These are phyloP conservation scores for Heliconius aoede DNA, from an alignment of 2,888 invertebrate genomes.

Conservation along the genomic window DNA sequence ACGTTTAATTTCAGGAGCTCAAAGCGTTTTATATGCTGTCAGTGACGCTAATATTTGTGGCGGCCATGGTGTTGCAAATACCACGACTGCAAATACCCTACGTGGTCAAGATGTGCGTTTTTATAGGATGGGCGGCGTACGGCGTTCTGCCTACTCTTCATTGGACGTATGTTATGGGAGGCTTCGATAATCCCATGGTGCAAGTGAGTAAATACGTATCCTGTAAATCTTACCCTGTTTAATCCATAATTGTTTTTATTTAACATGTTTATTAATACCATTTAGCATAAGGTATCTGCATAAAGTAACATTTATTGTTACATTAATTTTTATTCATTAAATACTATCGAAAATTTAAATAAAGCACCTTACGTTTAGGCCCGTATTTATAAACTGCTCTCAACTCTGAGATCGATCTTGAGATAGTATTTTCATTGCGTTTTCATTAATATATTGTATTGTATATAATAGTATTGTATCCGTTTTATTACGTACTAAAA, in stretches of 20 bases:
- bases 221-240: no score
- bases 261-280: no score
- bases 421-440: no score
- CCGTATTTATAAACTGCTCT: no score
- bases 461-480: background rate
- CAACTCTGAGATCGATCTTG: no score
- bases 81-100: slow-evolving; percentile 88
- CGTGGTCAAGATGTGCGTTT: slow-evolving; percentile 89
- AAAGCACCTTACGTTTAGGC: no score
- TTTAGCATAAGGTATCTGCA: no score
- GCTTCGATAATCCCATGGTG: slow-evolving; percentile 93
- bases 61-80: slow-evolving; percentile 92
- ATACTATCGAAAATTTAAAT: no score
- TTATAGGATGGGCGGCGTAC: slow-evolving; percentile 94
- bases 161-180: slow-evolving; percentile 95
- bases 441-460: no score
- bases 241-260: no score
- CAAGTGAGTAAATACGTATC: slow-evolving; percentile 85
- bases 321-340: no score
- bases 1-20: slow-evolving; percentile 83
- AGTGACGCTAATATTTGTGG: slow-evolving; percentile 90
- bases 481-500: background rate
- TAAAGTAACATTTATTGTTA: no score
- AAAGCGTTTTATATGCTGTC: slow-evolving; percentile 92
- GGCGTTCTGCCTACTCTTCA: slow-evolving; percentile 96